Base-by-base conservation (phyloP, 2,888 invertebrate species). In the Campaea margaritaria region DNA sequence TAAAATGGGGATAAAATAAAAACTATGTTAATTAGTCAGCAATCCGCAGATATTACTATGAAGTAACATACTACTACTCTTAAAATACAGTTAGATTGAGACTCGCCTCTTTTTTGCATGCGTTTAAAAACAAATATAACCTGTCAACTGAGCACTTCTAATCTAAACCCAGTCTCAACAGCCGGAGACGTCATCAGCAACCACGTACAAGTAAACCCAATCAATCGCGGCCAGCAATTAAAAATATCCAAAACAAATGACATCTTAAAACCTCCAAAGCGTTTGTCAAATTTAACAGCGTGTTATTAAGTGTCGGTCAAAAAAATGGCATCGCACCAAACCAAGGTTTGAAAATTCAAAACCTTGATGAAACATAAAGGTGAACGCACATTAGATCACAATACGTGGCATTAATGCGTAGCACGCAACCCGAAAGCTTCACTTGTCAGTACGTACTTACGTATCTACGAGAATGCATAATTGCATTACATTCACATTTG, bases 211-310 rank as follows among this genome's bases (percentile, higher is more conserved):
- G 34, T 50, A 46, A 61, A 55, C 63, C 45, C 62, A 44, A 68
- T 68, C 62, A 65, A 65, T 68, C 68, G 65, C 53, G 15, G 44
- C 56, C 39, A 59, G 64, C 64, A 68, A 68, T 68, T 68, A 68
- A 53, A 65, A 62, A 60, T 64, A 64, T 51, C 59, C 58, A 43
- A 65, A 65, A 64, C 62, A 76, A 83, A 85, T 79, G 74, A 75
- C 78, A 80, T 74, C 72, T 81, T 80, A 82, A 85, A 79, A 73
- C 76, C 76, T 73, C 72, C 74, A 74, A 76, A 81, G 63, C 82
- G 77, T 81, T 81, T 85, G 85, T 85, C 81, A 79, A 78, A 73
- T 69, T 66, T 70, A 75, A 78, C 74, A 79, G 68, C 76, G 55
- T 81, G 76, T 82, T 81, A 84, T 85, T 85, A 82, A 70, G 59